phyloP scores from a whole-genome alignment of 2,113 vertebrate species.

The Athene cunicularia region DNA sequence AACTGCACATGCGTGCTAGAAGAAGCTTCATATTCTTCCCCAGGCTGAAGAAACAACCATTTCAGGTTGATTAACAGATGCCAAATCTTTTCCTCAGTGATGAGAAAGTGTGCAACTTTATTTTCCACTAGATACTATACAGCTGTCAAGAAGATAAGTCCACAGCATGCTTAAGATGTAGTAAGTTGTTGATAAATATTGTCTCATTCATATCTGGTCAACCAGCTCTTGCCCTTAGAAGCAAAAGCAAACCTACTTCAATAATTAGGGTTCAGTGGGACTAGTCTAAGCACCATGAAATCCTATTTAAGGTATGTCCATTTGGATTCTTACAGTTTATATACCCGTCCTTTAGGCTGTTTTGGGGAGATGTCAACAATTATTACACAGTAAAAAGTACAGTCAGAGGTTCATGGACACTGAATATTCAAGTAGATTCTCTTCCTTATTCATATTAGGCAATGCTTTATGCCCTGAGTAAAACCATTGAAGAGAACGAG shows the following conservation, averaged over 20 bases:
- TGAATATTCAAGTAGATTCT: background rate
- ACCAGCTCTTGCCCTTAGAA: background rate
- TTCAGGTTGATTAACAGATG: background rate
- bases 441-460: background rate
- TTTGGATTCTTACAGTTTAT: background rate
- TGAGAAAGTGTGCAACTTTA: background rate
- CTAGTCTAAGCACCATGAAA: background rate
- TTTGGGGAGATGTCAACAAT: background rate
- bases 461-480: background rate
- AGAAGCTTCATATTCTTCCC: background rate
- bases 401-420: background rate
- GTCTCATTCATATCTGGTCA: background rate
- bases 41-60: background rate
- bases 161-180: background rate
- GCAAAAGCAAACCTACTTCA: background rate
- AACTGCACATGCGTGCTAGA: background rate
- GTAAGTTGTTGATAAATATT: background rate
- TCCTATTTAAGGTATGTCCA: background rate
- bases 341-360: background rate
- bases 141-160: background rate
- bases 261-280: background rate
- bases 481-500: background rate
- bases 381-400: background rate
- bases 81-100: background rate
- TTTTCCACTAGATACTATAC: background rate